These are phyloP conservation scores for Periparus ater DNA, from an alignment of 2,797 vertebrate genomes.

Conservation along the genomic window DNA sequence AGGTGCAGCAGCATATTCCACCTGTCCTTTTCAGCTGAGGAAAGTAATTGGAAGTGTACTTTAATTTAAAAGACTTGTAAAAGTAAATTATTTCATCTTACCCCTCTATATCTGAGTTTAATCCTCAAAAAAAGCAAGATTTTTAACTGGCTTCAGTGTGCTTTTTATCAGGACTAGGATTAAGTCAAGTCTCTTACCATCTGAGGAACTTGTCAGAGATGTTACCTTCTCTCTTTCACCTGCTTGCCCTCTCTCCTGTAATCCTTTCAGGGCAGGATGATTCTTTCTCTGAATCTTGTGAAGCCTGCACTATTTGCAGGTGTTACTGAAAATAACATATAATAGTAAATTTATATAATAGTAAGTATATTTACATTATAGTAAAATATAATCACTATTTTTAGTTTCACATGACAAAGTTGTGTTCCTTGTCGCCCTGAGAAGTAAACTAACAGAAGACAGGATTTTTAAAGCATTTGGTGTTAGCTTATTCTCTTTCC, in stretches of 20 bases:
- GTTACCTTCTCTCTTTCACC: neutral
- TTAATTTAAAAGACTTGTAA: constrained; percentile 9
- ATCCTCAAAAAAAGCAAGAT: neutral
- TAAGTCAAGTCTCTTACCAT: neutral
- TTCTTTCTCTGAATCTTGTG: neutral
- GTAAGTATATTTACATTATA: no score
- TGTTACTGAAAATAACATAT: no score
- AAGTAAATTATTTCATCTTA: neutral
- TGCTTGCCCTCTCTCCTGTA: neutral
- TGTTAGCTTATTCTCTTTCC: neutral
- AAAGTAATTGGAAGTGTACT: neutral
- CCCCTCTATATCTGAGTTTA: neutral
- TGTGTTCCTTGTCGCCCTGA: neutral
- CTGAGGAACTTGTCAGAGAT: neutral
- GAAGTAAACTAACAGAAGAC: neutral
- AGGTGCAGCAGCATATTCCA: neutral
- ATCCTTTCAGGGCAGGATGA: neutral
- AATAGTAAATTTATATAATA: no score
- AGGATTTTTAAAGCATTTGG: neutral
- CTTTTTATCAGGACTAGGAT: neutral
- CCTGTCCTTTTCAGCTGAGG: neutral
- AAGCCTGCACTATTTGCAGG: neutral
- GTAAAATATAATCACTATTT: neutral
- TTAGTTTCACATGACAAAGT: neutral
- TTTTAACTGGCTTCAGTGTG: neutral